A percentile compares a stretch with the other conserved stretches of the same genome.
These are phyloP conservation scores for Labeo rohita DNA, from an alignment of 2,113 vertebrate genomes.

Conservation along the genomic window DNA sequence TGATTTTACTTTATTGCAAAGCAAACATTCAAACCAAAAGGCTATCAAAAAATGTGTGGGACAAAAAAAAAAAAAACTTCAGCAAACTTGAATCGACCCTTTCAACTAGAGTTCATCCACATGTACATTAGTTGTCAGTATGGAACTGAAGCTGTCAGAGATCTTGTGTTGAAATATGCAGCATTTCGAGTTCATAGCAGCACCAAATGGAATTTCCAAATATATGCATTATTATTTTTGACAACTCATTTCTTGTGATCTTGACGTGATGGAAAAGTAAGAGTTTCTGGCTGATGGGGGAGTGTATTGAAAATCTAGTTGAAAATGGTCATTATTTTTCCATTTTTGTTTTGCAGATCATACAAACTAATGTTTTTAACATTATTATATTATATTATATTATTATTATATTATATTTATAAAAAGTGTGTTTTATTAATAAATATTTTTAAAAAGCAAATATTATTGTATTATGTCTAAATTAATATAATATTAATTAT, in stretches of 20 bases:
- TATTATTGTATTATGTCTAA: too few species aligned
- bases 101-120: background rate
- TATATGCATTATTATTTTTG: background rate
- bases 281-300: background rate
- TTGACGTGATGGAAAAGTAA: background rate
- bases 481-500: too few species aligned
- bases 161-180: constrained; percentile 1
- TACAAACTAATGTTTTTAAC: background rate
- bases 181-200: background rate
- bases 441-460: too few species aligned
- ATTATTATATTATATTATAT: background rate
- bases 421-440: background rate
- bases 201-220: background rate
- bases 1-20: background rate
- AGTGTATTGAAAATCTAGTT: background rate
- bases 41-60: background rate
- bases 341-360: background rate
- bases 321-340: background rate
- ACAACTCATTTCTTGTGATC: background rate
- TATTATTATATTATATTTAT: background rate
- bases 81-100: background rate
- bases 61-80: background rate
- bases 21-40: too few species aligned
- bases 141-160: background rate
- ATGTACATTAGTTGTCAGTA: background rate